Conservation (phyloP, 2,888 invertebrate genomes). For the Lamellibrachia satsuma region DNA sequence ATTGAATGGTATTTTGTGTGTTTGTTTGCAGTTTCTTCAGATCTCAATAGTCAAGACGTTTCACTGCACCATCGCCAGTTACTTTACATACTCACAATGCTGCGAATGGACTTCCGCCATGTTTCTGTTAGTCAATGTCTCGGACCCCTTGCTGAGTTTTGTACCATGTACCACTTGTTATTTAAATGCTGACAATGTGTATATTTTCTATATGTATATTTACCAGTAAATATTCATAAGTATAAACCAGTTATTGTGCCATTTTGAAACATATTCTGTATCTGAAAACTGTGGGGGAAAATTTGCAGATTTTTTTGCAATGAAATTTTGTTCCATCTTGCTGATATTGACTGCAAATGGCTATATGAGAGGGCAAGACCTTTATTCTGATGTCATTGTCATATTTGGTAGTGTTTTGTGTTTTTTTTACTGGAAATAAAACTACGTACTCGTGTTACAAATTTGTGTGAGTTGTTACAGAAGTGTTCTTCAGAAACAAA, state of each 20-base stretch:
- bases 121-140: not conserved
- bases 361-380: not conserved
- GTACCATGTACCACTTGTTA: not conserved
- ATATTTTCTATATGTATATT: not conserved
- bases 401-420: not conserved
- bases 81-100: no score
- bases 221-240: not conserved
- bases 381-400: not conserved
- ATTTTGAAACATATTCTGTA: not conserved
- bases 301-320: not conserved
- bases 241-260: not conserved
- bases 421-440: not conserved
- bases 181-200: not conserved
- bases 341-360: not conserved
- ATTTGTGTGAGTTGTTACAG: not conserved
- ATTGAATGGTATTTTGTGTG: not conserved
- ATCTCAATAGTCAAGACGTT: not conserved
- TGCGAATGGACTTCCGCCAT: not conserved
- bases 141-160: not conserved
- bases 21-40: not conserved
- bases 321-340: not conserved
- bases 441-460: not conserved
- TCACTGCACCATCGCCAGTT: not conserved
- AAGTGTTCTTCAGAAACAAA: not conserved
- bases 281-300: not conserved